phyloP scores from a whole-genome alignment of 1,140 invertebrate species.

The Brachionus calyciflorus region DNA sequence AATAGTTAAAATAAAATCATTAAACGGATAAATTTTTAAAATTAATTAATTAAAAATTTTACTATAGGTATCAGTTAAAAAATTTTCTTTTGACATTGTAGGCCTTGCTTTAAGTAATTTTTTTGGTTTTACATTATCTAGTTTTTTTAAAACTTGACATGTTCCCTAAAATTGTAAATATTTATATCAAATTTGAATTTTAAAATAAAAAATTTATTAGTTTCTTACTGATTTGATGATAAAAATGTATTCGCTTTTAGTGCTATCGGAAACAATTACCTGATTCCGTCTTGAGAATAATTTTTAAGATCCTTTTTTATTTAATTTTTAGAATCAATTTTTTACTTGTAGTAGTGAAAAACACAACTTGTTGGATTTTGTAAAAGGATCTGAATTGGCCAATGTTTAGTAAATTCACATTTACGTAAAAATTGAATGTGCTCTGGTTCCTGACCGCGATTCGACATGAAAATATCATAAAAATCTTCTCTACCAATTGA shows the following conservation, averaged over 20 bases:
- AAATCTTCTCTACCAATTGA: slow-evolving; percentile 58
- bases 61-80: slow-evolving; percentile 20
- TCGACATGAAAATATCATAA: slow-evolving; percentile 58
- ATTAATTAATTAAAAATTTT: neutral
- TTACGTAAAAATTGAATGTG: slow-evolving; percentile 38
- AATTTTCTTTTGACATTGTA: slow-evolving; percentile 1
- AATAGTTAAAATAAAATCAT: too few relatives aligned
- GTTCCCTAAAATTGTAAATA: neutral
- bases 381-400: slow-evolving; percentile 21
- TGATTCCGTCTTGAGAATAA: neutral
- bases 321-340: too few relatives aligned
- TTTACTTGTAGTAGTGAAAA: slow-evolving; percentile 45
- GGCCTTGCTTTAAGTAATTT: neutral
- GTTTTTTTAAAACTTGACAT: slow-evolving; percentile 44
- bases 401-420: slow-evolving; percentile 1
- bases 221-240: slow-evolving; percentile 10
- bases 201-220: neutral
- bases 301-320: too few relatives aligned
- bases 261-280: slow-evolving; percentile 28
- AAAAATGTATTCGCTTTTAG: slow-evolving; percentile 19
- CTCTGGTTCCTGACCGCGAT: slow-evolving; percentile 35
- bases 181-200: neutral
- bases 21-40: too few relatives aligned
- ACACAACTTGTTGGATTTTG: slow-evolving; percentile 38
- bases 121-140: slow-evolving; percentile 18